Evolutionary conservation across 2,113 vertebrate genomes (phyloP), one percentile per base, ranked within the genome.

Genomic region (Plecotus auritus): DNA sequence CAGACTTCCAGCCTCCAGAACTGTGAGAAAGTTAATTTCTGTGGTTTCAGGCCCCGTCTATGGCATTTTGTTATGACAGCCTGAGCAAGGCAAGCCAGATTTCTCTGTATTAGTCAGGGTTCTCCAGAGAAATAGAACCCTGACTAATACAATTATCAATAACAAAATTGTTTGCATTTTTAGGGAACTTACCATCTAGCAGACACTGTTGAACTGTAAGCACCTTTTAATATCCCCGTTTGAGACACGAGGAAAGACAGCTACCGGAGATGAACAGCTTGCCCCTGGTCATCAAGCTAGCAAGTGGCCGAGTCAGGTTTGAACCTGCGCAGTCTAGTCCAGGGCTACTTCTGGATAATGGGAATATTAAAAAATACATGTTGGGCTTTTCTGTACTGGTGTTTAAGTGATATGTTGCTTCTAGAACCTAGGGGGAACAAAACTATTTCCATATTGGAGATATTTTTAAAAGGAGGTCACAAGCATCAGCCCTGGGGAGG

Each of bases 81-180:
- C 61, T 35, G 28, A 84, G 85, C n/a, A 7, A 56, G 47, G 45
- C 13, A 35, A 61, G 42, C 64, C 42, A 40, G 30, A 4, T 35
- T 78, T 66, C 40, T 85, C 80, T 72, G 13, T 64, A 47, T 80
- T 45, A 88, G 84, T 83, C 84, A 89, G 18, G 23, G 13, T 14
- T 72, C 70, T 72, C n/a, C 64, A 14, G 42, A 78, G 78, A 84
- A 51, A 87, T 37, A n/a, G 76, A 14, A 73, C 32, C n/a, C 56
- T 64, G 77, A 51, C 8, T 32, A 16, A 37, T 17, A 37, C 42
- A n/a, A 45, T 54, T 42, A 81, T 81, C 84, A 45, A 67, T 78
- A 93, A 77, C 26, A 74, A 59, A n/a, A 28, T 9, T 78, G 47
- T 94, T 94, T 32, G 70, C 76, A 26, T 64, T 64, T 83, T 64